phyloP scores from a whole-genome alignment of 2,888 invertebrate genomes.

The Uloborus plumipes region DNA sequence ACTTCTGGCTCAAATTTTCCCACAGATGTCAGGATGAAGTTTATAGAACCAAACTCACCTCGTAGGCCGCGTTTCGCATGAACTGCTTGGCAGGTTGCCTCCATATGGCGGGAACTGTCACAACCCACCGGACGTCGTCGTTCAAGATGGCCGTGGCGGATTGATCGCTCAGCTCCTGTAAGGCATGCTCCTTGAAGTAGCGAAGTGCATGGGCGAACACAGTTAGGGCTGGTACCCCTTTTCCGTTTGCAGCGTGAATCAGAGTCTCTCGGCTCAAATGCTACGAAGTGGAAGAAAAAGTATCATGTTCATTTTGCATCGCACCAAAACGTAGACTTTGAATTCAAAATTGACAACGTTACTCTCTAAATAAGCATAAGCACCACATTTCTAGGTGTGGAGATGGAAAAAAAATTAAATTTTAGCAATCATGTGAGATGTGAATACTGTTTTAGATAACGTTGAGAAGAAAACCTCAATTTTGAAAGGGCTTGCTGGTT shows the following conservation, averaged over 20 bases:
- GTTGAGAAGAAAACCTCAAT: too few species aligned
- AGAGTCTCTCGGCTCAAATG: conserved; percentile 73
- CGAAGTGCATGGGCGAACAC: conserved; percentile 74
- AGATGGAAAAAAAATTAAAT: too few species aligned
- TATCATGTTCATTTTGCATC: neutral
- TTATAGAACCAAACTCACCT: conserved; percentile 69
- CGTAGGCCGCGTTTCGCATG: conserved; percentile 75
- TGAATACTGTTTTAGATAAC: too few species aligned
- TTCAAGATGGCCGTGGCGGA: conserved; percentile 72
- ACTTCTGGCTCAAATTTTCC: neutral
- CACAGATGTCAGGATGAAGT: too few species aligned
- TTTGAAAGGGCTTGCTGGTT: too few species aligned
- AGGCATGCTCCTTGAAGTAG: conserved; percentile 74
- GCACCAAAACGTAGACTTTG: too few species aligned
- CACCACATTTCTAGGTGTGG: too few species aligned
- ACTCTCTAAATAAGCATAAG: too few species aligned
- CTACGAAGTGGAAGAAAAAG: conserved; percentile 68
- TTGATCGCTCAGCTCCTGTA: conserved; percentile 74
- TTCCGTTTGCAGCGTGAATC: conserved; percentile 74
- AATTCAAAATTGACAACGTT: too few species aligned
- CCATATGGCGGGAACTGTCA: conserved; percentile 76
- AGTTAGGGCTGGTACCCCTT: conserved; percentile 72
- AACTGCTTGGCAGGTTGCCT: conserved; percentile 75
- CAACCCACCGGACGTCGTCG: conserved; percentile 75
- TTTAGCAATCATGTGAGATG: too few species aligned